These are phyloP conservation scores for Brachypterus glaber DNA, from an alignment of 2,888 invertebrate species.

Conservation along the genomic window DNA sequence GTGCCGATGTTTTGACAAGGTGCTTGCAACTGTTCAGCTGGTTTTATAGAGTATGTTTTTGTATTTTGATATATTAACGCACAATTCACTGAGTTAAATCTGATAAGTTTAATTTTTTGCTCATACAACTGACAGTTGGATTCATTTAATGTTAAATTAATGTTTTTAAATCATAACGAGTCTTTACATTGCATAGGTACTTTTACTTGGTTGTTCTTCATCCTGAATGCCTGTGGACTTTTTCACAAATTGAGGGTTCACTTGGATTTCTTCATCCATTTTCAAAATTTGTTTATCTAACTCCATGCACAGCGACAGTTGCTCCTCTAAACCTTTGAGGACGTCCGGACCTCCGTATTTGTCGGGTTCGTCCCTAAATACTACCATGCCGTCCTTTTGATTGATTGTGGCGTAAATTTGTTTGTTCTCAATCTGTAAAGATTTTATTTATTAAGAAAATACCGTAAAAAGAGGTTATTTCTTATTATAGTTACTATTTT, in stretches of 20 bases:
- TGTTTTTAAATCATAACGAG: too few relatives aligned
- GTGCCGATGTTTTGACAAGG: too few relatives aligned
- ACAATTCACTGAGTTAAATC: too few relatives aligned
- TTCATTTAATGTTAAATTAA: too few relatives aligned
- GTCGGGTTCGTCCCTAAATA: conserved; percentile 92
- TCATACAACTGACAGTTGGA: too few relatives aligned
- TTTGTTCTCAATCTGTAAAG: conserved; percentile 82
- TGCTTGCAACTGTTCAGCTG: too few relatives aligned
- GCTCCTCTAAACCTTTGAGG: conserved; percentile 74
- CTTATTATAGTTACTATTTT: too few relatives aligned
- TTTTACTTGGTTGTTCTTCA: conserved; percentile 40
- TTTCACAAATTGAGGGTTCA: conserved; percentile 67
- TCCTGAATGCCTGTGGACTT: conserved; percentile 39
- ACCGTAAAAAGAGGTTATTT: too few relatives aligned
- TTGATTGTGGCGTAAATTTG: conserved; percentile 96
- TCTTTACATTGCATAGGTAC: conserved; percentile 39
- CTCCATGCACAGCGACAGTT: conserved; percentile 77
- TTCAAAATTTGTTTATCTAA: conserved; percentile 79
- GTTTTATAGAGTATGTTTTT: too few relatives aligned
- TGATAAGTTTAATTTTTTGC: too few relatives aligned
- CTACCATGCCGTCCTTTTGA: conserved; percentile 96
- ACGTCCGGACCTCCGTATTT: conserved; percentile 87
- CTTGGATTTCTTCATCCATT: conserved; percentile 92
- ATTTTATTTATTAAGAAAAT: too few relatives aligned
- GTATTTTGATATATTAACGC: too few relatives aligned